Conservation (phyloP, 2,797 vertebrate genomes). For the Novumbra hubbsi region DNA sequence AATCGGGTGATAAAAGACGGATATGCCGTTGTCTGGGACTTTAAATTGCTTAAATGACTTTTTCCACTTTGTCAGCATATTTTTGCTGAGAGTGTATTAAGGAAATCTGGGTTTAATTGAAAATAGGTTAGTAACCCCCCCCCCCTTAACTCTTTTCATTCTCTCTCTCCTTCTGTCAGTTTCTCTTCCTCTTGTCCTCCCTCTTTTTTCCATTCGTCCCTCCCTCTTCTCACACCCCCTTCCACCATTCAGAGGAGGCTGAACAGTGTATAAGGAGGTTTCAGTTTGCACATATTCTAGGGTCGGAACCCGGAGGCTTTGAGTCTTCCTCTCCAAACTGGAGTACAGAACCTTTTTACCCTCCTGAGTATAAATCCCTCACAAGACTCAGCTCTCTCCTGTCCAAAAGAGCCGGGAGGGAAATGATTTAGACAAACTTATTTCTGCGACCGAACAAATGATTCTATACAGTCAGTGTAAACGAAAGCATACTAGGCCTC, state of each 20-base stretch:
- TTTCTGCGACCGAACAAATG: slow-evolving; percentile 56
- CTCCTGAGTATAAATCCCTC: slow-evolving; percentile 60
- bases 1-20: slow-evolving; percentile 38
- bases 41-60: slow-evolving; percentile 57
- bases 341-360: slow-evolving; percentile 32
- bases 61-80: slow-evolving; percentile 80
- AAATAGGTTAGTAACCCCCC: slow-evolving; percentile 69
- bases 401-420: slow-evolving; percentile 32
- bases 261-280: slow-evolving; percentile 70
- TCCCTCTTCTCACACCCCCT: slow-evolving; percentile 24
- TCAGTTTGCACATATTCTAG: slow-evolving; percentile 77
- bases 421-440: slow-evolving; percentile 13
- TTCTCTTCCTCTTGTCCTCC: slow-evolving; percentile 12
- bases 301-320: slow-evolving; percentile 49
- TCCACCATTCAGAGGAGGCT: slow-evolving; percentile 58
- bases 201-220: slow-evolving; percentile 11
- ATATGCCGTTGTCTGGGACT: slow-evolving; percentile 67
- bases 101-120: slow-evolving; percentile 76
- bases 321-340: slow-evolving; percentile 23
- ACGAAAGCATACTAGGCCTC: slow-evolving; percentile 31
- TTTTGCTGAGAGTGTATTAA: slow-evolving; percentile 69
- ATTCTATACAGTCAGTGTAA: slow-evolving; percentile 39
- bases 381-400: slow-evolving; percentile 52
- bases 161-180: slow-evolving; percentile 34
- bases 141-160: slow-evolving; percentile 8